These are phyloP conservation scores for Ellobius talpinus DNA, from an alignment of 2,113 vertebrate species.

Conservation along the genomic window DNA sequence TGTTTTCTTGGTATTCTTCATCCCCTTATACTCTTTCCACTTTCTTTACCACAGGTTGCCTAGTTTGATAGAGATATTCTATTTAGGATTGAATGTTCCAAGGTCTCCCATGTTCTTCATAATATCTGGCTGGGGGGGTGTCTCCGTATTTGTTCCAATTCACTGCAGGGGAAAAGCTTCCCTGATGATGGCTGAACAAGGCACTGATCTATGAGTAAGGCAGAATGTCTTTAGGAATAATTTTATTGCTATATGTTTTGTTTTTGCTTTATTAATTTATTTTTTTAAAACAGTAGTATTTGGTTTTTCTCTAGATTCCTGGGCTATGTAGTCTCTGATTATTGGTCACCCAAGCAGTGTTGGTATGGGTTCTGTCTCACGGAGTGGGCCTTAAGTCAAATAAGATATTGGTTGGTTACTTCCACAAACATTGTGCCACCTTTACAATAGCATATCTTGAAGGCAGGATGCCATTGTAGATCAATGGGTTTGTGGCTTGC, in stretches of 20 bases:
- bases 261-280: neutral
- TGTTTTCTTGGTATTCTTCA: neutral
- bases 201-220: neutral
- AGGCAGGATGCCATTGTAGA: neutral
- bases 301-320: neutral
- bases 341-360: neutral
- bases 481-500: neutral
- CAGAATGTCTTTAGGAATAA: neutral
- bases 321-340: neutral
- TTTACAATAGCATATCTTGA: neutral
- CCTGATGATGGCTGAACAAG: neutral
- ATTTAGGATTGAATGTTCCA: neutral
- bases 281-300: neutral
- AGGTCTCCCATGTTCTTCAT: neutral
- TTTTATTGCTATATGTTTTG: neutral
- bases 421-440: neutral
- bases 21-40: neutral
- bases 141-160: neutral
- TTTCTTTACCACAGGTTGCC: neutral
- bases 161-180: neutral
- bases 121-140: neutral
- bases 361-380: neutral
- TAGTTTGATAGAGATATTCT: neutral
- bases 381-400: neutral
- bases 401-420: neutral